Evolutionary conservation across 2,113 vertebrate species (phyloP).

Genomic region (Scomber scombrus): DNA sequence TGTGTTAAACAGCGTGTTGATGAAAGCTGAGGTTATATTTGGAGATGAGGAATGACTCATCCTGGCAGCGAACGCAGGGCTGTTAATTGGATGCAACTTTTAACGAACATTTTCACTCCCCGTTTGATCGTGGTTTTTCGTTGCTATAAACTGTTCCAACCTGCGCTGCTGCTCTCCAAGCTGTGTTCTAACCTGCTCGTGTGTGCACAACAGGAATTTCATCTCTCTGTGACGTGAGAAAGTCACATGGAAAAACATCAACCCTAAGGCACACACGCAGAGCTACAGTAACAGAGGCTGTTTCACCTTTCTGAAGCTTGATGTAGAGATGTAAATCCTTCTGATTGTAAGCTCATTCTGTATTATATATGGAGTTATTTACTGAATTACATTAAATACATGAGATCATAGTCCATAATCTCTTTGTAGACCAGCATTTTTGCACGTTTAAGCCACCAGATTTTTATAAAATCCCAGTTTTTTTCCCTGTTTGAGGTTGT

Average conservation of each 20-base stretch:
- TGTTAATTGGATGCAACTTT: slow-evolving; percentile 58
- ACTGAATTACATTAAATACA: too few species aligned
- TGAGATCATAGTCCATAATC: background rate
- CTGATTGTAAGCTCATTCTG: background rate
- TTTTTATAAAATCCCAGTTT: too few species aligned
- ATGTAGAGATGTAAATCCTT: background rate
- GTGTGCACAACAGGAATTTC: too few species aligned
- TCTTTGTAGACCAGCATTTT: background rate
- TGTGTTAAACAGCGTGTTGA: slow-evolving; percentile 6
- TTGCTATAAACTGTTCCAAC: background rate
- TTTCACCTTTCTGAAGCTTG: background rate
- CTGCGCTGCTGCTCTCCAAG: background rate
- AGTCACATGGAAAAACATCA: background rate
- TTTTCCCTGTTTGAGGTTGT: background rate
- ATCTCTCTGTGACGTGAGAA: background rate
- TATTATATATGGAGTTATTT: background rate
- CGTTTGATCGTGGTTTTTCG: slow-evolving; percentile 23
- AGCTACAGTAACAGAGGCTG: background rate
- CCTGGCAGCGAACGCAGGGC: slow-evolving; percentile 30
- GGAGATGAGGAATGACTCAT: slow-evolving; percentile 61
- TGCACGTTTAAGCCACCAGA: background rate
- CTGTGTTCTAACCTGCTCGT: background rate
- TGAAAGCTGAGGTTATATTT: slow-evolving; percentile 44
- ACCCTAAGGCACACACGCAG: background rate
- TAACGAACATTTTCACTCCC: slow-evolving; percentile 9